Evolutionary conservation across 1,140 invertebrate species (phyloP).

Genomic region (Palaemon carinicauda): DNA sequence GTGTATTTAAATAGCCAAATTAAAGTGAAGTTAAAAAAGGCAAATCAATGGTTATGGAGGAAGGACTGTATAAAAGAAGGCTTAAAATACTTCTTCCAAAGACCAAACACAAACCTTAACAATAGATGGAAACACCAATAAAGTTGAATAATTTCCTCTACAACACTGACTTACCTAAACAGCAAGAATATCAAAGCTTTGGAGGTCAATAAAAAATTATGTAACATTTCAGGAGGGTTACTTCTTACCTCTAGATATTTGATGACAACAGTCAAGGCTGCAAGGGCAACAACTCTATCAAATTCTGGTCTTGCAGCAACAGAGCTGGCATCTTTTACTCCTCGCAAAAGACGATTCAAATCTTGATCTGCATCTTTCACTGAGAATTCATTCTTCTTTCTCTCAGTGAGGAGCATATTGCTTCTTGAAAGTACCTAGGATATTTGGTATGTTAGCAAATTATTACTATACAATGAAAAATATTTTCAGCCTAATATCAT

Average conservation of each 20-base stretch:
- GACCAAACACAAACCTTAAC: no score
- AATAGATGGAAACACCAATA: no score
- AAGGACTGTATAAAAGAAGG: no score
- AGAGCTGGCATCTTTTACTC: constrained; percentile 76
- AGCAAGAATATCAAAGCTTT: no score
- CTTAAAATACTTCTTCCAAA: no score
- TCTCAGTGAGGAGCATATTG: constrained; percentile 78
- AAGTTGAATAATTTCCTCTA: no score
- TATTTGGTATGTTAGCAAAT: background rate
- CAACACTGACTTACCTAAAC: no score
- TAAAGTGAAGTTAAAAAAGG: no score
- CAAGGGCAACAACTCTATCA: constrained; percentile 75
- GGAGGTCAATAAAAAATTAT: background rate
- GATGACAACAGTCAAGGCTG: constrained; percentile 78
- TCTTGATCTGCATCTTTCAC: constrained; percentile 82
- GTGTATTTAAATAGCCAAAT: no score
- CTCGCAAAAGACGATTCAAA: constrained; percentile 80
- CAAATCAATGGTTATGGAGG: no score
- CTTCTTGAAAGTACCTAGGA: constrained; percentile 76
- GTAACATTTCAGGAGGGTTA: background rate
- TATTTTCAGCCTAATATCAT: no score
- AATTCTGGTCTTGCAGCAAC: constrained; percentile 72
- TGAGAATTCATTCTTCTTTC: constrained; percentile 81
- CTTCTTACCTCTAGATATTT: constrained; percentile 80
- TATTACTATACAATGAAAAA: background rate